Percentiles rank a stretch among this genome's conserved stretches.
phyloP scores from a whole-genome alignment of 2,113 vertebrate species.

The Uropsilus gracilis region DNA sequence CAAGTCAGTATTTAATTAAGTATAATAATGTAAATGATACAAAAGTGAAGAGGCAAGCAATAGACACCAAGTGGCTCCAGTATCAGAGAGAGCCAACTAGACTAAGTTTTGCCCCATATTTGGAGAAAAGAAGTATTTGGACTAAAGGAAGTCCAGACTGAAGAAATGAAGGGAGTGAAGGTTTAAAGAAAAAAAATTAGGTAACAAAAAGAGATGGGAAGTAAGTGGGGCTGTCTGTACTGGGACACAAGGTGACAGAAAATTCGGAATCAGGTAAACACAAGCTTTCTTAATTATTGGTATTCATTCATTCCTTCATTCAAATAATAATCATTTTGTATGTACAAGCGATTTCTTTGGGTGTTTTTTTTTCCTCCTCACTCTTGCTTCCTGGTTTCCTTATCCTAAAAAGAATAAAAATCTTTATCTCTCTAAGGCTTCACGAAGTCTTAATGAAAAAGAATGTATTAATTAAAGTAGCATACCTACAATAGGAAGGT shows the following conservation, averaged over 20 bases:
- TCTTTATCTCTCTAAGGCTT: neutral
- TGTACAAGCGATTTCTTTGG: neutral
- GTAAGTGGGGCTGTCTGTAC: neutral
- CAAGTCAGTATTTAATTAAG: neutral
- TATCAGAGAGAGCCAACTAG: neutral
- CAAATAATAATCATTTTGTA: neutral
- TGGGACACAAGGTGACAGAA: neutral
- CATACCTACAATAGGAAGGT: neutral
- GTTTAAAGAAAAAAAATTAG: neutral
- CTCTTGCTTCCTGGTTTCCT: slow-evolving; percentile 15
- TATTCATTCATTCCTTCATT: slow-evolving; percentile 1
- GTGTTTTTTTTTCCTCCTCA: neutral
- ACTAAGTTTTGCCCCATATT: neutral
- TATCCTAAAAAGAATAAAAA: slow-evolving; percentile 33
- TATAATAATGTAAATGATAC: neutral
- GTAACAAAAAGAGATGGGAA: slow-evolving; percentile 4
- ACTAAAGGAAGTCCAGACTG: neutral
- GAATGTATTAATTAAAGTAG: neutral
- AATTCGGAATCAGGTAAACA: neutral
- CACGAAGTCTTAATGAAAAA: neutral
- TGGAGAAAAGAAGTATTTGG: slow-evolving; percentile 33
- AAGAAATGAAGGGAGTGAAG: neutral
- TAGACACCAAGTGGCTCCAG: neutral
- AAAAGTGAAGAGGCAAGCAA: neutral
- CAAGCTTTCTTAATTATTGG: neutral